These are phyloP conservation scores for Zenarchopterus dispar DNA, from an alignment of 2,797 vertebrate species.

Conservation along the genomic window DNA sequence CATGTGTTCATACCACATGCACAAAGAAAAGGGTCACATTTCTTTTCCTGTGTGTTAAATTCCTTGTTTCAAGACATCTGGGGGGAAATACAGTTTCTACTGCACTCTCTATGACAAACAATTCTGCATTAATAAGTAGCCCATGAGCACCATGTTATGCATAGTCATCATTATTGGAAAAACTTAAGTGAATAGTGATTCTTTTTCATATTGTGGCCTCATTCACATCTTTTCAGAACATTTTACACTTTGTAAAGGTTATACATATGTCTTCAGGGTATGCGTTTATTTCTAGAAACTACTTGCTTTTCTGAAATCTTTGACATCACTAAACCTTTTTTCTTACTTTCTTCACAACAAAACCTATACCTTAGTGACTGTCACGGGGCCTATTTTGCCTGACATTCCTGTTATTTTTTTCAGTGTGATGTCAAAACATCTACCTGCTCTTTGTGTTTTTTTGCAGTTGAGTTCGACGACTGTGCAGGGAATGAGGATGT, in stretches of 20 bases:
- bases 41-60: slow-evolving; percentile 13
- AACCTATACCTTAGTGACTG: slow-evolving; percentile 5
- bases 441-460: slow-evolving; percentile 20
- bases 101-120: slow-evolving; percentile 9
- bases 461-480: slow-evolving; percentile 92
- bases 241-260: slow-evolving; percentile 29
- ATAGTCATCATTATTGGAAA: slow-evolving; percentile 42
- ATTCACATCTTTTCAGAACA: slow-evolving; percentile 34
- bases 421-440: slow-evolving; percentile 1
- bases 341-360: not conserved
- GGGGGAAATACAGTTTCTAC: not conserved
- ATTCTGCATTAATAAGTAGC: slow-evolving; percentile 18
- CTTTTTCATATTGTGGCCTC: slow-evolving; percentile 25
- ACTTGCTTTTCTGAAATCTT: slow-evolving; percentile 24
- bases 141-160: slow-evolving; percentile 1
- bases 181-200: slow-evolving; percentile 31
- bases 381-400: slow-evolving; percentile 1
- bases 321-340: slow-evolving; percentile 8
- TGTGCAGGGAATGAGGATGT: slow-evolving; percentile 89
- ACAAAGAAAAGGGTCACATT: slow-evolving; percentile 34
- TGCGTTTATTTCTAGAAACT: slow-evolving; percentile 35
- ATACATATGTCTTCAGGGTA: slow-evolving; percentile 49
- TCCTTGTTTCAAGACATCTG: slow-evolving; percentile 8
- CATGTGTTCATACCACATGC: slow-evolving; percentile 16
- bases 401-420: slow-evolving; percentile 14